Evolutionary conservation across 1,140 invertebrate species (phyloP), one percentile per base, ranked within the genome.

Genomic region (Magallana gigas): DNA sequence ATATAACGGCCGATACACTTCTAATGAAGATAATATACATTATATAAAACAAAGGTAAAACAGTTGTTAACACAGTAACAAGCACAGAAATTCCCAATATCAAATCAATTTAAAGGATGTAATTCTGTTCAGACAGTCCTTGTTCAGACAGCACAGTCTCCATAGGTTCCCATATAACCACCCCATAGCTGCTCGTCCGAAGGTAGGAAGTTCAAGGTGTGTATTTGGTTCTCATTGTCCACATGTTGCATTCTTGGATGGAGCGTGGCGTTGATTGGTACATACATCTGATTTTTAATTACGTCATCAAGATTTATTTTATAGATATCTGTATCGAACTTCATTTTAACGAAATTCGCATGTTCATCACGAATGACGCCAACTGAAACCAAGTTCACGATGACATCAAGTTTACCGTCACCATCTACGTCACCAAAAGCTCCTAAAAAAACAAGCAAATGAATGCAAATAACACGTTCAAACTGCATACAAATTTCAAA

Each of bases 101-200:
- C 36, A 48, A 48, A 48, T 48, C 36, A 48, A 48, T 48, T 5
- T 4, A 2, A 48, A 48, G 5, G 36, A 48, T 48, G 36, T 48
- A 48, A 48, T 48, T 4, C 36, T 48, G 36, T 4, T 48, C 2
- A 5, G 36, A 23, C 23, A 23, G 36, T 48, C 36, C 36, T 48
- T 48, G 36, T 29, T 76, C 23, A 76, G 23, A 29, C 68, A 8
- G 36, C 59, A 86, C 92, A 88, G 64, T 94, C 91, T 56, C 92
- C 94, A 68, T 90, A n/a, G 5, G 84, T 90, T 8, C 94, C 94
- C 92, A 95, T 93, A 82, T 95, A 95, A 14, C 90, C 90, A 18
- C 92, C 90, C 94, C 94, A 95, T 9, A 86, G 85, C 90, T 95
- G 94, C 83, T 94, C 68, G 8, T 91, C 71, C 71, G 87, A 91